A percentile compares a stretch with the other conserved stretches of the same genome.
Conservation (phyloP, 1,140 invertebrate species). For the Pogonognathellus flavescens region DNA sequence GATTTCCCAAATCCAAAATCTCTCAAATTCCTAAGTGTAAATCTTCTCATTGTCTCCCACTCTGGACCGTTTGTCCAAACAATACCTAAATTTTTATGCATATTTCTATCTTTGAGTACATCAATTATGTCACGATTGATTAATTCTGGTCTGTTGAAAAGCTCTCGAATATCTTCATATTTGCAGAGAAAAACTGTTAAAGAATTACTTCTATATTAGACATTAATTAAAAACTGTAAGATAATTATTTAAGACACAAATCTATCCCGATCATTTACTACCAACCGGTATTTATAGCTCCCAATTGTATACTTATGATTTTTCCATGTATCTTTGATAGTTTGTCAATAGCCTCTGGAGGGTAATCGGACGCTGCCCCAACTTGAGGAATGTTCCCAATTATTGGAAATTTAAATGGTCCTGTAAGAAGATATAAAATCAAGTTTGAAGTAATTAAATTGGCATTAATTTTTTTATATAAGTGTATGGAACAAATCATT, state of each 20-base stretch:
- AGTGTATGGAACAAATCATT: no score
- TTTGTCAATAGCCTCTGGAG: background rate
- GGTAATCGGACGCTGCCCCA: background rate
- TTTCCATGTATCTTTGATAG: background rate
- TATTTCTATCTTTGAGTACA: background rate
- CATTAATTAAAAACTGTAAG: no score
- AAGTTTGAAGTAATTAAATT: no score
- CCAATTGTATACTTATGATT: conserved; percentile 7
- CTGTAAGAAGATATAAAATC: background rate
- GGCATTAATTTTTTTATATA: no score
- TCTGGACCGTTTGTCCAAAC: background rate
- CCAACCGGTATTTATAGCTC: background rate
- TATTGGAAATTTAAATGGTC: background rate
- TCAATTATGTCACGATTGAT: background rate
- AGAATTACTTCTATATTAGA: background rate
- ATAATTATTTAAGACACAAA: no score
- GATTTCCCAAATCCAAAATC: conserved; percentile 30
- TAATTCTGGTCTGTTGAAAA: background rate
- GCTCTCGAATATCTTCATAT: background rate
- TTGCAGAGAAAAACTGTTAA: background rate
- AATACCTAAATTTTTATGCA: background rate
- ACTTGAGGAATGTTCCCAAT: conserved; percentile 6
- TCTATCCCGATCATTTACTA: background rate
- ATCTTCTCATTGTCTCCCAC: background rate
- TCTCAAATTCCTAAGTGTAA: background rate